Evolutionary conservation across 2,113 vertebrate genomes (phyloP), one percentile per base, ranked within the genome.

Genomic region (Phoxinus phoxinus): DNA sequence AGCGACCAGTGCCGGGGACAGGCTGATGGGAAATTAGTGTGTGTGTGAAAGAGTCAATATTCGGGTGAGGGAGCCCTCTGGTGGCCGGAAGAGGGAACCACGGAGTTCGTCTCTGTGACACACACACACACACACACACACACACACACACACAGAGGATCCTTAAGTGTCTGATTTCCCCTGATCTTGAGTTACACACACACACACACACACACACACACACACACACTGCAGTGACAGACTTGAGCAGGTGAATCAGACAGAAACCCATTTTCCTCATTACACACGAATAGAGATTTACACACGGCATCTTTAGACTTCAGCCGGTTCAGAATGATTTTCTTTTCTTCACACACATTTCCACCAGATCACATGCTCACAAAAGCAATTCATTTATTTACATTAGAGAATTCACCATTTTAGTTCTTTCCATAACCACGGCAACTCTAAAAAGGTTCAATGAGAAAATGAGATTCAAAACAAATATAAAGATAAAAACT

Each of bases 191-290:
- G 21, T 83, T 71, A 84, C 79, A 87, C 85, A 79, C 56, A 35
- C 19, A 27, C 83, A 80, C 61, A 76, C 37, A 41, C 37, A 41
- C 37, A 41, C 37, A 41, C 41, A 41, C 41, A 79, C 56, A 35
- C 19, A 27, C 83, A 80, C 53, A 76, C 37, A 8, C 69, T 78
- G 27, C 61, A 81, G 17, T 91, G 93, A 96, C 87, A 87, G 92
- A 93, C 90, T 82, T 48, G 83, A 93, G 84, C 92, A 95, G 94
- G 90, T 95, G 95, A 79, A 17, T 41, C 37, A 17, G 67, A 71
- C 72, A 51, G 3, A 7, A 67, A 32, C 27, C 63, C 63, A 17
- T 4, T 25, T 30, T 51, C 10, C 13, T 75, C 12, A 35, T 10
- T 15, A 37, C 67, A 71, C 67, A 71, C 6, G n/a, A n/a, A 0